Percentiles rank a stretch among this genome's conserved stretches.
These are phyloP conservation scores for Saccopteryx bilineata DNA, from an alignment of 2,113 vertebrate species.

Conservation along the genomic window DNA sequence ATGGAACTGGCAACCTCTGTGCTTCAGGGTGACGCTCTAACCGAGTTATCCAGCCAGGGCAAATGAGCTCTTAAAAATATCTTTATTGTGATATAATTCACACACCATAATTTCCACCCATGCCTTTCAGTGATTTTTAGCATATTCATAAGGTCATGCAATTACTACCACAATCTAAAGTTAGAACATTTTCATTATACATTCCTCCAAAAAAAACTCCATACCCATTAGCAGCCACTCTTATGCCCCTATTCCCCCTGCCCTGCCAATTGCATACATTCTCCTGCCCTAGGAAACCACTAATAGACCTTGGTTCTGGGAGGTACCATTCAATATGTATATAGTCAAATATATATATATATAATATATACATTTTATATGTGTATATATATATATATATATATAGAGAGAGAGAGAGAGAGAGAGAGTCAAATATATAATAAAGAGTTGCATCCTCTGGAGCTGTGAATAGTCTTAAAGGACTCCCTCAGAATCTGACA, in stretches of 20 bases:
- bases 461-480: not conserved
- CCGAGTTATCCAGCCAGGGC: too few relatives aligned
- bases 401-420: too few relatives aligned
- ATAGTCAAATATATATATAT: not conserved
- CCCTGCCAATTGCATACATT: not conserved
- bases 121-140: not conserved
- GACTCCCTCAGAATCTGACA: not conserved
- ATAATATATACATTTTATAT: not conserved
- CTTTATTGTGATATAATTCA: not conserved
- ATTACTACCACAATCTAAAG: not conserved
- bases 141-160: not conserved
- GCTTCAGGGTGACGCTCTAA: too few relatives aligned
- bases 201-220: not conserved
- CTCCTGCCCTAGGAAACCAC: not conserved
- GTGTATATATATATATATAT: not conserved
- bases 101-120: not conserved
- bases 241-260: too few relatives aligned
- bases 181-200: slow-evolving; percentile 3
- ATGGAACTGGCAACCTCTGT: too few relatives aligned
- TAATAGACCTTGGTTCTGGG: not conserved
- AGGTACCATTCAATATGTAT: not conserved
- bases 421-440: too few relatives aligned
- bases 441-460: not conserved
- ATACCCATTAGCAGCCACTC: not conserved
- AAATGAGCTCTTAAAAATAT: not conserved